Conservation (phyloP, 2,888 invertebrate species). For the Euzetes globulus region DNA sequence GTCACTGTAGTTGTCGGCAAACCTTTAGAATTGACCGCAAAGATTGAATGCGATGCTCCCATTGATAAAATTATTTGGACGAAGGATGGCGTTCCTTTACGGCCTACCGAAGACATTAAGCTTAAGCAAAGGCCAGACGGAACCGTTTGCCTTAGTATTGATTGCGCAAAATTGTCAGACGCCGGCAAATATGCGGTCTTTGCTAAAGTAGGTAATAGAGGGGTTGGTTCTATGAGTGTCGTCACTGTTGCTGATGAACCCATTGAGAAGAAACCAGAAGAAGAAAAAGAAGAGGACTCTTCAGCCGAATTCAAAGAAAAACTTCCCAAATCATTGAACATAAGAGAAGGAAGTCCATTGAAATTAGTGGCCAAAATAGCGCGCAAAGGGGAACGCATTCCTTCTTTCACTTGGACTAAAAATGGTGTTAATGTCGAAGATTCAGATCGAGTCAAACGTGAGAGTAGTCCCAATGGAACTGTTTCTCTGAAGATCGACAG, state of each 20-base stretch:
- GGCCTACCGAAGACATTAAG: constrained; percentile 49
- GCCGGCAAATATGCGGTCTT: constrained; percentile 73
- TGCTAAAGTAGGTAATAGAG: constrained; percentile 49
- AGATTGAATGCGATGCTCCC: constrained; percentile 72
- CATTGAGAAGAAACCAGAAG: not conserved
- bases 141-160: constrained; percentile 57
- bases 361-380: constrained; percentile 60
- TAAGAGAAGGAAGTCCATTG: constrained; percentile 34
- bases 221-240: constrained; percentile 1
- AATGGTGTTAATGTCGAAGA: constrained; percentile 46
- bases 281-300: not conserved
- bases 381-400: constrained; percentile 64
- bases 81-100: constrained; percentile 25
- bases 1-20: constrained; percentile 63
- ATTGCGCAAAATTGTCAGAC: constrained; percentile 58
- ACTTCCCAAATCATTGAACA: constrained; percentile 35
- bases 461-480: constrained; percentile 63
- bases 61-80: constrained; percentile 82
- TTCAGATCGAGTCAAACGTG: constrained; percentile 48
- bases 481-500: constrained; percentile 55
- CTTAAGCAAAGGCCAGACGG: constrained; percentile 61
- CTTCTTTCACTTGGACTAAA: constrained; percentile 63
- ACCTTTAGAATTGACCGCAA: constrained; percentile 67
- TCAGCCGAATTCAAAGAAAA: constrained; percentile 12
- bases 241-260: constrained; percentile 1